Percentiles rank a stretch among this genome's conserved stretches.
These are phyloP conservation scores for Gopherus flavomarginatus DNA, from an alignment of 2,113 vertebrate genomes.

Conservation along the genomic window DNA sequence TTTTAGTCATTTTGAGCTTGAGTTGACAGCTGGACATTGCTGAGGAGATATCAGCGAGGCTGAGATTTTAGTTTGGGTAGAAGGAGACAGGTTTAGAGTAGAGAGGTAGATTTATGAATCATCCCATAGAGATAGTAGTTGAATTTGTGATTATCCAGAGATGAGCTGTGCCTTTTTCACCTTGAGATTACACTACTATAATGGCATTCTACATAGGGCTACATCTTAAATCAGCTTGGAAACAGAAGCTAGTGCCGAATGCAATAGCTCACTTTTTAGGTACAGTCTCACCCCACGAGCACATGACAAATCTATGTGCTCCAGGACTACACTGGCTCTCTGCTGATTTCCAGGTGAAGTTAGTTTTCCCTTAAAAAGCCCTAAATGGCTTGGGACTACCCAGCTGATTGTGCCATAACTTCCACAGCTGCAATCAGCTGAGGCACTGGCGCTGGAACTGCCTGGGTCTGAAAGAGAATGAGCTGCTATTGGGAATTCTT, in stretches of 20 bases:
- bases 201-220: neutral
- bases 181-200: neutral
- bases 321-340: neutral
- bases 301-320: neutral
- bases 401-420: neutral
- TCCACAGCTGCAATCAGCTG: neutral
- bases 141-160: neutral
- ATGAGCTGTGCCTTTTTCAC: neutral
- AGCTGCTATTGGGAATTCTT: neutral
- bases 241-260: neutral
- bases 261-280: neutral
- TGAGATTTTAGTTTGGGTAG: neutral
- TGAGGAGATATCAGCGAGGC: neutral
- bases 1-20: neutral
- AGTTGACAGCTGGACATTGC: neutral
- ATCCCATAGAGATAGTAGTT: neutral
- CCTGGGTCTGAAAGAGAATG: neutral
- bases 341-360: neutral
- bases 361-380: neutral
- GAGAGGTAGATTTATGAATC: neutral
- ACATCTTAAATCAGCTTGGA: no score
- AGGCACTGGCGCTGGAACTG: neutral
- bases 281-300: rapidly evolving
- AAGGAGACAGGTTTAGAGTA: neutral
- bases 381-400: neutral